These are phyloP conservation scores for Cotesia typhae DNA, from an alignment of 1,140 invertebrate genomes.

Conservation along the genomic window DNA sequence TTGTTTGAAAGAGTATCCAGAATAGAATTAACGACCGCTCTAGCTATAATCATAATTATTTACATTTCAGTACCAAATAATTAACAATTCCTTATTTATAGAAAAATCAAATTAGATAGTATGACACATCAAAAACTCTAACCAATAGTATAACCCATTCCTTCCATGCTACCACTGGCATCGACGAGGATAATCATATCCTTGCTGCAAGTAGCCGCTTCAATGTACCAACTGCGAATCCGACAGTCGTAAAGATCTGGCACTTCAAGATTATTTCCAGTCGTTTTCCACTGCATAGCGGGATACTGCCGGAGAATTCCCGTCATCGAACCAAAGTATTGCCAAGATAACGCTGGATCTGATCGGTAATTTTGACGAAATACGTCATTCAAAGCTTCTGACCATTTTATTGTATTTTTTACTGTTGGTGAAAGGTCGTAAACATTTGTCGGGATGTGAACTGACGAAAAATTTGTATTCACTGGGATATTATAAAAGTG, in stretches of 20 bases:
- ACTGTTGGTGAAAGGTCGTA: conserved; percentile 78
- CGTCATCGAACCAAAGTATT: conserved; percentile 93
- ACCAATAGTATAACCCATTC: conserved; percentile 79
- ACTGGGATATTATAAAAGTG: conserved; percentile 88
- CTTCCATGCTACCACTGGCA: conserved; percentile 97
- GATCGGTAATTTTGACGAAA: conserved; percentile 87
- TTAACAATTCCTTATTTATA: too few relatives aligned
- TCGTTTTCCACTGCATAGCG: conserved; percentile 67
- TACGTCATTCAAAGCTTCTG: conserved; percentile 81
- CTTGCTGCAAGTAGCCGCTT: conserved; percentile 96
- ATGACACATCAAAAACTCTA: conserved; percentile 61
- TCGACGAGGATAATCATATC: conserved; percentile 97
- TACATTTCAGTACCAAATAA: too few relatives aligned
- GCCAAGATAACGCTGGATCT: conserved; percentile 91
- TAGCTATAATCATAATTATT: conserved; percentile 65
- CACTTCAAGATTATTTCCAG: conserved; percentile 52
- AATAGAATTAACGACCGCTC: conserved; percentile 83
- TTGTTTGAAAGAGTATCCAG: conserved; percentile 97
- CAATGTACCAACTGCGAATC: conserved; percentile 92
- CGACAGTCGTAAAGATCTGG: conserved; percentile 85
- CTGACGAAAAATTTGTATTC: conserved; percentile 83
- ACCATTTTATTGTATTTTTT: conserved; percentile 84
- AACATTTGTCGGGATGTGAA: conserved; percentile 94
- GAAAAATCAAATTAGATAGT: conserved; percentile 65
- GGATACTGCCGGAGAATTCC: conserved; percentile 94